phyloP scores from a whole-genome alignment of 64 coral and sea anemone species.

The Platygyra sinensis region DNA sequence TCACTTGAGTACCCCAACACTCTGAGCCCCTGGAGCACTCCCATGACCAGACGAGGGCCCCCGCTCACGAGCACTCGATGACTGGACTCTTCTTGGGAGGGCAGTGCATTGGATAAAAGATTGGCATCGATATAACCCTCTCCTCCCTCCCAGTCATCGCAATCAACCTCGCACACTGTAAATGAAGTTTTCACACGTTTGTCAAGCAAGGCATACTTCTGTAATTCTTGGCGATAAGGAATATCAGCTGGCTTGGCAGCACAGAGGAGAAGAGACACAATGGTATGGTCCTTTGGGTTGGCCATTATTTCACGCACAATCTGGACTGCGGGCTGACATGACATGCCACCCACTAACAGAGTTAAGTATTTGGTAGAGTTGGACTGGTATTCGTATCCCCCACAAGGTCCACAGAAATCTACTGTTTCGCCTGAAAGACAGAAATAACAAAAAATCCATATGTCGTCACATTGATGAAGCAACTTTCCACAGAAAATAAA shows the following conservation, averaged over 20 bases:
- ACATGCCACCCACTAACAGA: conserved; percentile 22
- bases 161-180: conserved; percentile 33
- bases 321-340: conserved; percentile 40
- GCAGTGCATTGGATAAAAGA: conserved; percentile 37
- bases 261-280: conserved; percentile 6
- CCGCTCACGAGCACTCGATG: conserved; percentile 54
- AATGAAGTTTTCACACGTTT: conserved; percentile 22
- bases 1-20: conserved; percentile 46
- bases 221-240: conserved; percentile 42
- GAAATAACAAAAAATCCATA: neutral
- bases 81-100: conserved; percentile 16
- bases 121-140: conserved; percentile 57
- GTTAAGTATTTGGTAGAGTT: conserved; percentile 36
- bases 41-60: conserved; percentile 41
- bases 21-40: conserved; percentile 42
- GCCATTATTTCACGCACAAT: conserved; percentile 51
- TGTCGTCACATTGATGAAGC: neutral
- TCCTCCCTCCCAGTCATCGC: conserved; percentile 58
- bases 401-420: conserved; percentile 48
- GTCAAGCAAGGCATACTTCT: neutral
- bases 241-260: conserved; percentile 30
- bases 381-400: conserved; percentile 45
- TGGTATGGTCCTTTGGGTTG: conserved; percentile 22
- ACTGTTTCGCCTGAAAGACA: conserved; percentile 22
- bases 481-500: neutral